Evolutionary conservation across 2,888 invertebrate species (phyloP), one percentile per base, ranked within the genome.

Genomic region (Sarcophaga caerulescens): DNA sequence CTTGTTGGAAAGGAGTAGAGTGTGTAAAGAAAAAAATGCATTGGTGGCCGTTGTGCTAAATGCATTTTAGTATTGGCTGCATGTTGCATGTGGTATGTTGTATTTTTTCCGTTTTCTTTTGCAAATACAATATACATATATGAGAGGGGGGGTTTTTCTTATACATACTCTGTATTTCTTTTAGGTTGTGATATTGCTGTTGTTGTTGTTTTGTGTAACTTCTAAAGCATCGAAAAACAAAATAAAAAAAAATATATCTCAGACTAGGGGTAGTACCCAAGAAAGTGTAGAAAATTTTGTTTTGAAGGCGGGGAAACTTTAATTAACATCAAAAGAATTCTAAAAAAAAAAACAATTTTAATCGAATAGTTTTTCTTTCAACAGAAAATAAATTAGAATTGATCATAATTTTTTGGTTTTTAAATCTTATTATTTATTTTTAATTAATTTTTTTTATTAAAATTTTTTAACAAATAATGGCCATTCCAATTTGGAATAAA

Each of bases 11-110:
- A 35, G 12, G 52, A 52, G 52, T 52, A 17, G 12, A 52, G 52
- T 12, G 12, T 52, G n/a, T 17, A 14, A 14, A 14, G 12, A 12
- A 47, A 47, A 47, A 11, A 14, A 47, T 47, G 47, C 47, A 47
- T 47, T 52, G 21, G 45, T 23, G 63, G 59, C 45, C 60, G 10
- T 60, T 21, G 19, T 68, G 65, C 47, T 85, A 59, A 84, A 14
- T 84, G 81, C 84, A 81, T 81, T 81, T 81, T 63, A 81, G 78
- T 84, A 71, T 78, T 77, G 74, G 59, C 70, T 59, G 69, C 74
- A 78, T 82, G 65, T 69, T 85, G 83, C 77, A 77, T 74, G 83
- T 74, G 69, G 57, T 62, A 57, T 85, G 73, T 73, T 60, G 14
- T 14, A 21, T 2, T 35, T 60, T 59, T 60, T 10, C 35, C 8